A percentile compares a stretch with the other conserved stretches of the same genome.
Evolutionary conservation across 2,888 invertebrate species (phyloP).

Genomic region (Melolontha melolontha): DNA sequence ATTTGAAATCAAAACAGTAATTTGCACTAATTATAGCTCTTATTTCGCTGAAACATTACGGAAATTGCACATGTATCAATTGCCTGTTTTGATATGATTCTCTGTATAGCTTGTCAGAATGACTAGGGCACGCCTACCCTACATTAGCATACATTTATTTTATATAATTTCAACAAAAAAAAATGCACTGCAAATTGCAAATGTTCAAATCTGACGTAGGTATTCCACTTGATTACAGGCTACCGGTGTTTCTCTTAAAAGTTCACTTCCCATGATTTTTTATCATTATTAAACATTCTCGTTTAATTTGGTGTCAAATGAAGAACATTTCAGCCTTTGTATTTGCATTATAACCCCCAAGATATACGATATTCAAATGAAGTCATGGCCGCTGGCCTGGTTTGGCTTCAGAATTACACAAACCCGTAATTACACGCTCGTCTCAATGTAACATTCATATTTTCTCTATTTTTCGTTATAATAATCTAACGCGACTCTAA

Average conservation of each 20-base stretch:
- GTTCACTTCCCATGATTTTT: conserved; percentile 30
- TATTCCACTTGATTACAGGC: conserved; percentile 52
- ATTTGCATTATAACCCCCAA: conserved; percentile 46
- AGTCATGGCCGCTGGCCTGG: conserved; percentile 2
- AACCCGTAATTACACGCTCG: conserved; percentile 18
- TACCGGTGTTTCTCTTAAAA: conserved; percentile 50
- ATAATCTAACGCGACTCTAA: conserved; percentile 21
- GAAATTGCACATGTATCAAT: too few relatives aligned
- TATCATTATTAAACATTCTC: conserved; percentile 34
- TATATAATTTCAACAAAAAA: conserved; percentile 17
- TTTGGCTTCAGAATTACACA: conserved; percentile 22
- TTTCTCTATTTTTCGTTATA: conserved; percentile 24
- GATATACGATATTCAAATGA: conserved; percentile 37
- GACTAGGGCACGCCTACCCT: conserved; percentile 7
- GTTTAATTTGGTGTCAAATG: conserved; percentile 45
- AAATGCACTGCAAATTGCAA: conserved; percentile 25
- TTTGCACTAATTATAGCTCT: too few relatives aligned
- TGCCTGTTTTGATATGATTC: background rate
- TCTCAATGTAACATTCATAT: conserved; percentile 11
- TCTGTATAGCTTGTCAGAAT: background rate
- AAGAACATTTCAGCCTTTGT: conserved; percentile 47
- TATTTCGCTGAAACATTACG: too few relatives aligned
- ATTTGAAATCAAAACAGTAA: too few relatives aligned
- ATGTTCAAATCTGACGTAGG: conserved; percentile 31
- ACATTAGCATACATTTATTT: conserved; percentile 4